phyloP scores from a whole-genome alignment of 2,113 vertebrate species.

The Hyaena hyaena region DNA sequence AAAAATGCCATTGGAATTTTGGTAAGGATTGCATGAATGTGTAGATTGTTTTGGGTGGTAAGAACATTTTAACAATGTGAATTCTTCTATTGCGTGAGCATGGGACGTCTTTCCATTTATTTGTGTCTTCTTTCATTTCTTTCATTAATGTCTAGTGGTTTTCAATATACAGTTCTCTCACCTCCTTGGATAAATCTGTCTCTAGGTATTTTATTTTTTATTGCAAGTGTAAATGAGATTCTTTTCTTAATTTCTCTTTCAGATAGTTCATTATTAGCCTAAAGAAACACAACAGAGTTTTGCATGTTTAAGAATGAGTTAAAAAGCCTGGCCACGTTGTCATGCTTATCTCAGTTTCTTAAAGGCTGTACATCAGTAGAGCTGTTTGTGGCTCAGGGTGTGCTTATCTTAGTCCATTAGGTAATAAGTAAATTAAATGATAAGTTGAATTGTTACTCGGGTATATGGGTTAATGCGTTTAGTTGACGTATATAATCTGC shows the following conservation, averaged over 20 bases:
- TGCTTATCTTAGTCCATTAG: not conserved
- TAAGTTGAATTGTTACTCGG: not conserved
- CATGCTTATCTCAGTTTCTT: not conserved
- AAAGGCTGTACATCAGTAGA: not conserved
- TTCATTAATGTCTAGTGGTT: not conserved
- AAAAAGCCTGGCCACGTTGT: not conserved
- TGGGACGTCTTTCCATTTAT: not conserved
- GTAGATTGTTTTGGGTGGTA: not conserved
- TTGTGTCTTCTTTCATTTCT: not conserved
- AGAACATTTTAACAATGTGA: not conserved
- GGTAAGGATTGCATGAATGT: not conserved
- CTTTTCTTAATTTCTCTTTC: not conserved
- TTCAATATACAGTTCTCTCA: not conserved
- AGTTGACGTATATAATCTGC: not conserved
- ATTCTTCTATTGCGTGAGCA: not conserved
- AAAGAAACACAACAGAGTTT: not conserved
- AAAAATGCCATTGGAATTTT: not conserved
- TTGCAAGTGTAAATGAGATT: not conserved
- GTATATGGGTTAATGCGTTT: not conserved
- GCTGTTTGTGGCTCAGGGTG: not conserved
- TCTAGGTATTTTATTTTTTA: not conserved
- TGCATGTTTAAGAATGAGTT: not conserved
- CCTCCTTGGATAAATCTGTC: not conserved
- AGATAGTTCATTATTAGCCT: not conserved
- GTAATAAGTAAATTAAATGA: constrained; percentile 20